phyloP scores from a whole-genome alignment of 2,888 invertebrate species.

The Sisyra nigra region DNA sequence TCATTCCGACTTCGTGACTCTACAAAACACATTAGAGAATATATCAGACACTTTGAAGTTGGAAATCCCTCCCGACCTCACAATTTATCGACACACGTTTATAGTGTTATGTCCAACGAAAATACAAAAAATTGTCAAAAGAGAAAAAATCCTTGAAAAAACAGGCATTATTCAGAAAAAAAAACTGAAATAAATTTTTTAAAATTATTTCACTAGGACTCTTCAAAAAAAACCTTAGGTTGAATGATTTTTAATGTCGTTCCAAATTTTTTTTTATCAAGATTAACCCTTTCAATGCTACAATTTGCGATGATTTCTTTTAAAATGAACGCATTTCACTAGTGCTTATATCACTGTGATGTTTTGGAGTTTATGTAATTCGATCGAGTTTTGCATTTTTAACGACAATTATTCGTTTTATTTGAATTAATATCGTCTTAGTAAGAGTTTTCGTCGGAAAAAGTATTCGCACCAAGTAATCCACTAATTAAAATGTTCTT shows the following conservation, averaged over 20 bases:
- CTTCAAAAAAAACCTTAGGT: too few relatives aligned
- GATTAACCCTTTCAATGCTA: conserved; percentile 10
- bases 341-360: conserved; percentile 1
- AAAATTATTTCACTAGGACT: too few relatives aligned
- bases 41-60: conserved; percentile 3
- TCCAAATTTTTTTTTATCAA: too few relatives aligned
- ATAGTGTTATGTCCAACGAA: neutral
- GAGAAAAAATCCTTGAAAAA: too few relatives aligned
- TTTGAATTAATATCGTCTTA: too few relatives aligned
- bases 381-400: neutral
- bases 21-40: conserved; percentile 42
- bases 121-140: too few relatives aligned
- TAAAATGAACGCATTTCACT: conserved; percentile 3
- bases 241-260: too few relatives aligned
- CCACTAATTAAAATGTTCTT: too few relatives aligned
- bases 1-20: conserved; percentile 99
- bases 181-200: neutral
- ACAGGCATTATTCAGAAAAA: neutral
- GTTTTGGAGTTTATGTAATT: conserved; percentile 3
- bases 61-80: conserved; percentile 2
- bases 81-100: neutral
- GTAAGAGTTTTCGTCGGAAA: too few relatives aligned
- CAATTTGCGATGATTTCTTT: neutral
- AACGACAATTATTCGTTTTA: too few relatives aligned
- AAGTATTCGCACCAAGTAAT: too few relatives aligned